Evolutionary conservation across 1,140 invertebrate species (phyloP), one percentile per base, ranked within the genome.

Genomic region (Caligus rogercresseyi): DNA sequence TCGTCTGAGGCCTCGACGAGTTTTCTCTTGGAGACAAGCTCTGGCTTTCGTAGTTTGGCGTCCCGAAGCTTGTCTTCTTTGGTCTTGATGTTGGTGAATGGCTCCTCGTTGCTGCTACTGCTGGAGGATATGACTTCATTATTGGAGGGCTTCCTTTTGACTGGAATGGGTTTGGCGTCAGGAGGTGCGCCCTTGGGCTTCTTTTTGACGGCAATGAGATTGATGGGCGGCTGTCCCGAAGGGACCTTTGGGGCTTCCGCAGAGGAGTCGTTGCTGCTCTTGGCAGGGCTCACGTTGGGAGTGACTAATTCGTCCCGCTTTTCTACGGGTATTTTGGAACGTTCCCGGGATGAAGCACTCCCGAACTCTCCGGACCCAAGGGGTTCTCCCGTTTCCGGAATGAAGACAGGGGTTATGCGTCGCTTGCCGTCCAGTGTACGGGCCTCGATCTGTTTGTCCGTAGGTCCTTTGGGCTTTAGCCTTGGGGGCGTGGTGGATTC

Each of bases 381-480:
- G 1, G 54, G 54, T 25, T 60, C 18, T n/a, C 20, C 21, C 15
- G 18, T 13, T n/a, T 25, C 57, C 1, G 87, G 87, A 67, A 98
- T 84, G 71, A 90, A 94, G 74, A 97, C 89, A 14, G 94, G 94
- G 2, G 91, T 97, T 54, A 98, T 98, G 65, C 93, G 78, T 54
- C 92, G 74, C 72, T 88, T 85, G 15, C 93, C 94, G 76, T 96
- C 91, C 3, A 87, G 84, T 21, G 90, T 89, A 54, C 87, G 78
- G 0, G 89, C 94, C 76, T 97, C 93, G 24, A 95, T 92, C 79
- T 98, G 93, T 70, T 94, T 87, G 74, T 87, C 87, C 54, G 83
- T 83, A 0, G 86, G 84, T 26, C 82, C 82, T 64, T 81, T 26
- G 25, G 65, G 66, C 1, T 24, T 16, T 14, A 60, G n/a, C 7